phyloP scores from a whole-genome alignment of 2,113 vertebrate species.

The Albula glossodonta region DNA sequence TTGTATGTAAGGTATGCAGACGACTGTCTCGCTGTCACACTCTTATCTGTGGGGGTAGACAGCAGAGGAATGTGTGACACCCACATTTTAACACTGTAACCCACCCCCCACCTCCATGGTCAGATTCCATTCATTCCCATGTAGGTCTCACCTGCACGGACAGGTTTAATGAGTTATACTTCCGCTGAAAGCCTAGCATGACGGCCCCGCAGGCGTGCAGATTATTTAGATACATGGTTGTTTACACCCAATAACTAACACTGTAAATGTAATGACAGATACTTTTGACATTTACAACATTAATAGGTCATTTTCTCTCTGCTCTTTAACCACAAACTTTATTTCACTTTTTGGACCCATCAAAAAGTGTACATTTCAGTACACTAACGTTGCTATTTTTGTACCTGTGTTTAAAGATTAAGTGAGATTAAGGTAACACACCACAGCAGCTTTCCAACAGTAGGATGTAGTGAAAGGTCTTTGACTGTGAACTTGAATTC shows the following conservation, averaged over 20 bases:
- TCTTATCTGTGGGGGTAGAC: slow-evolving; percentile 2
- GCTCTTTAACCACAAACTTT: background rate
- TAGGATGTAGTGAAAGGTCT: too few relatives aligned
- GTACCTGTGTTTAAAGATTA: too few relatives aligned
- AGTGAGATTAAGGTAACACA: too few relatives aligned
- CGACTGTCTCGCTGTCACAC: background rate
- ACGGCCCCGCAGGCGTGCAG: slow-evolving; percentile 1
- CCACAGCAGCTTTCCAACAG: too few relatives aligned
- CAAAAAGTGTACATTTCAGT: too few relatives aligned
- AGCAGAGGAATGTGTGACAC: slow-evolving; percentile 10
- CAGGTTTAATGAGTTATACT: slow-evolving; percentile 55
- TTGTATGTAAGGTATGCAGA: background rate
- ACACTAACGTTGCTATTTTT: too few relatives aligned
- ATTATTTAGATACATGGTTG: background rate
- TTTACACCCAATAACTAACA: background rate
- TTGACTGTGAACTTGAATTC: too few relatives aligned
- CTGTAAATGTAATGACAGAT: background rate
- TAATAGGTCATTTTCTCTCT: background rate
- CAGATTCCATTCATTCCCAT: slow-evolving; percentile 50
- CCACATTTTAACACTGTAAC: slow-evolving; percentile 18
- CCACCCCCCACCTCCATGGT: background rate
- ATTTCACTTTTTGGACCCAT: too few relatives aligned
- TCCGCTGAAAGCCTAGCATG: background rate
- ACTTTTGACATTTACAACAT: background rate
- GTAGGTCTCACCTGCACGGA: slow-evolving; percentile 54